phyloP scores from a whole-genome alignment of 2,113 vertebrate species.

The Tragelaphus scriptus region DNA sequence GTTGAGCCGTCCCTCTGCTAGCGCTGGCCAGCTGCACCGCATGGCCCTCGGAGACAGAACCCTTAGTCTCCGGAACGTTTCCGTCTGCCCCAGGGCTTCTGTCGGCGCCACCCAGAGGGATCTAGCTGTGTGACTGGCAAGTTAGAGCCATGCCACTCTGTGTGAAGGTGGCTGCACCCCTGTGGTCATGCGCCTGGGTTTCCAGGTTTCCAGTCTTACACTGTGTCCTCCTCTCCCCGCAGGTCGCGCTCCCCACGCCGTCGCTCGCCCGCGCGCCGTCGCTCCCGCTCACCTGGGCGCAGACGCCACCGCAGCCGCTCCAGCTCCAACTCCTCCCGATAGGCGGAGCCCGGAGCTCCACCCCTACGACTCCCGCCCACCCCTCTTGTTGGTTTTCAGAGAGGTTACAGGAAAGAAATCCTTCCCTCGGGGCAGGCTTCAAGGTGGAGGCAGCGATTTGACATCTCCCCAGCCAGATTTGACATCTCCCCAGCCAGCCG shows the following conservation, averaged over 20 bases:
- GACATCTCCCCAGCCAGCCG: neutral
- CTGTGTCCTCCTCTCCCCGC: neutral
- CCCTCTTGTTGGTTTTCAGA: slow-evolving; percentile 70
- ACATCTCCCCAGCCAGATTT: neutral
- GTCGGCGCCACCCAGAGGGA: neutral
- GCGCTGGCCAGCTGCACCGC: too few species aligned
- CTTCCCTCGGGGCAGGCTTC: neutral
- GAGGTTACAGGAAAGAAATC: neutral
- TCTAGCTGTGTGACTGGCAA: neutral
- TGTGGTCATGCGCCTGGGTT: neutral
- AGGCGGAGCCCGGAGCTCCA: slow-evolving; percentile 66
- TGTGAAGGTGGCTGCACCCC: neutral
- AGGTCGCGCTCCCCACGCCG: slow-evolving; percentile 96
- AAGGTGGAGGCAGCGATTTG: neutral
- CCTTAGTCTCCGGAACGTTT: neutral
- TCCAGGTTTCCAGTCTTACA: neutral
- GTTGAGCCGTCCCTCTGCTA: neutral
- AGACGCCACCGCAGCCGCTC: slow-evolving; percentile 96
- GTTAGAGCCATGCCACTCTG: neutral
- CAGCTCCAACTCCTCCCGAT: slow-evolving; percentile 98
- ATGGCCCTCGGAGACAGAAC: neutral
- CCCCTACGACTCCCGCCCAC: slow-evolving; percentile 72
- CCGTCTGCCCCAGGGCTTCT: neutral
- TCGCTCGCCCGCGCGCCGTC: slow-evolving; percentile 92
- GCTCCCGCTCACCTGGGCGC: slow-evolving; percentile 93